Evolutionary conservation across 2,888 invertebrate genomes (phyloP).

Genomic region (Chaetogeoica ovagalla): DNA sequence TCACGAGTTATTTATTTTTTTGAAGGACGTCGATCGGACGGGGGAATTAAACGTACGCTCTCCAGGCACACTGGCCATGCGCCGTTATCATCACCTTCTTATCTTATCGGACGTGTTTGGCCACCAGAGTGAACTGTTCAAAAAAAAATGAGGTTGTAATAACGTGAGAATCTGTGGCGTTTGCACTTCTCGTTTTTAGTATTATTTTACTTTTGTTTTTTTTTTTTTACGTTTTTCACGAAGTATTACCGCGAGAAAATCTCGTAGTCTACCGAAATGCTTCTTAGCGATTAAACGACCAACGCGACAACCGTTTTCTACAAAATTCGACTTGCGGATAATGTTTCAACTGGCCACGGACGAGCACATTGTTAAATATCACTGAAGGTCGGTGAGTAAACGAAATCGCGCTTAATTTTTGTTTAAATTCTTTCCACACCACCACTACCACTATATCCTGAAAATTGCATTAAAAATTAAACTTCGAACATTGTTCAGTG

Average conservation of each 20-base stretch:
- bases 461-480: too few relatives aligned
- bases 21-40: not conserved
- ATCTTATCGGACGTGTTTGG: conserved; percentile 6
- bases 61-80: not conserved
- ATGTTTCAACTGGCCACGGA: not conserved
- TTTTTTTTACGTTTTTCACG: not conserved
- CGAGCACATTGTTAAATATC: not conserved
- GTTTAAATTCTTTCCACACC: too few relatives aligned
- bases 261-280: not conserved
- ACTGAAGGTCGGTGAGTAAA: conserved; percentile 19
- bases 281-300: not conserved
- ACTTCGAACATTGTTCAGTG: too few relatives aligned
- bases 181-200: too few relatives aligned
- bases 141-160: conserved; percentile 19
- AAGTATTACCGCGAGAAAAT: too few relatives aligned
- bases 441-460: too few relatives aligned
- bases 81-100: conserved; percentile 7
- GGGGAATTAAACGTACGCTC: not conserved
- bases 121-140: not conserved
- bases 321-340: not conserved
- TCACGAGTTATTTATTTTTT: not conserved
- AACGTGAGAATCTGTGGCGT: too few relatives aligned
- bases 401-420: not conserved
- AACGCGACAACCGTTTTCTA: not conserved
- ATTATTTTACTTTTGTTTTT: not conserved